phyloP scores from a whole-genome alignment of 1,140 invertebrate genomes.

The Yoshiicerus persimilis region DNA sequence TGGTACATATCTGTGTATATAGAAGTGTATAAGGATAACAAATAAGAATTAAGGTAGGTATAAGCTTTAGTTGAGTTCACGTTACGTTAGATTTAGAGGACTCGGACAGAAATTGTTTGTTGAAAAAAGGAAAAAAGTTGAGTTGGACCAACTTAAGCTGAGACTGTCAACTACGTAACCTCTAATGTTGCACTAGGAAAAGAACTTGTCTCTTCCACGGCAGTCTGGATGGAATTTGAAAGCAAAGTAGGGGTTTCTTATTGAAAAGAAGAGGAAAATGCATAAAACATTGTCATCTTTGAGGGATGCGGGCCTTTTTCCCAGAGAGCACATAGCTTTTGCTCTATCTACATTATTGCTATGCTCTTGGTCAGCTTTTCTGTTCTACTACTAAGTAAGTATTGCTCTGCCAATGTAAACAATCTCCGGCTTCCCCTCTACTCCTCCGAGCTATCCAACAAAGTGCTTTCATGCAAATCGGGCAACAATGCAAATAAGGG shows the following conservation, averaged over 20 bases:
- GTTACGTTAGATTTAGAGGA: background rate
- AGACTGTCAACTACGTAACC: background rate
- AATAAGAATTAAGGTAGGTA: background rate
- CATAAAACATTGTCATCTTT: constrained; percentile 50
- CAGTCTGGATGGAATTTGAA: background rate
- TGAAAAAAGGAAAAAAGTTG: background rate
- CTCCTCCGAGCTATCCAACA: constrained; percentile 14
- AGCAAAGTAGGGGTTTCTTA: background rate
- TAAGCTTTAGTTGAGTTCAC: background rate
- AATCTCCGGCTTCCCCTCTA: constrained; percentile 26
- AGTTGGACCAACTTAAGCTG: background rate
- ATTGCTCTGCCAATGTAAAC: constrained; percentile 23
- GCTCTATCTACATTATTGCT: background rate
- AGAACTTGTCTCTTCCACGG: background rate
- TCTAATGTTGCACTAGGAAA: too few species aligned
- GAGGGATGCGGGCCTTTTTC: constrained; percentile 37
- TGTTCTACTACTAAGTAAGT: background rate
- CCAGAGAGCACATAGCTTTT: background rate
- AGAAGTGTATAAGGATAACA: background rate
- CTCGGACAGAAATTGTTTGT: background rate
- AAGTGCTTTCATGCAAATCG: constrained; percentile 46
- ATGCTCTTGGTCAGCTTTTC: constrained; percentile 16
- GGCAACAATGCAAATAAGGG: constrained; percentile 49
- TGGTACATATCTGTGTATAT: background rate
- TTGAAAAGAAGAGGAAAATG: constrained; percentile 40